These are phyloP conservation scores for Papilio helenus DNA, from an alignment of 1,140 invertebrate genomes.

Conservation along the genomic window DNA sequence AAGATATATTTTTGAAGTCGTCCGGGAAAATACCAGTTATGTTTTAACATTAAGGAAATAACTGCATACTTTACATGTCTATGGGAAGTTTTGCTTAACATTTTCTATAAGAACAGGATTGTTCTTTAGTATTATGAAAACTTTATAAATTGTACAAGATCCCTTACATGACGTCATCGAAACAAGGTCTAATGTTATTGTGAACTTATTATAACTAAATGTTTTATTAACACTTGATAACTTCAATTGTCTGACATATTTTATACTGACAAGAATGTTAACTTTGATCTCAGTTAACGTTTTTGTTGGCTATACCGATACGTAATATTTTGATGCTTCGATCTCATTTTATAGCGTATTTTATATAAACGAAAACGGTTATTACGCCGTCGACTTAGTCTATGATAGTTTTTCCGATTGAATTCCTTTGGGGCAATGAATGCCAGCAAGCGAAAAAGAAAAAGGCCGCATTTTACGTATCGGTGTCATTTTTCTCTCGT, in stretches of 20 bases:
- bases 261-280: neutral
- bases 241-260: neutral
- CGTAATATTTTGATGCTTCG: constrained; percentile 1
- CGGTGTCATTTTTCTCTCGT: constrained; percentile 29
- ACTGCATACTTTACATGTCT: neutral
- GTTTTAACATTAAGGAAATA: neutral
- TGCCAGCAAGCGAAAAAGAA: constrained; percentile 29
- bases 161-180: neutral
- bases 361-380: constrained; percentile 32
- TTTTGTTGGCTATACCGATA: neutral
- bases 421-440: constrained; percentile 34
- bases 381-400: constrained; percentile 25
- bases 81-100: neutral
- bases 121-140: neutral
- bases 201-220: neutral
- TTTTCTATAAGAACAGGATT: neutral
- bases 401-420: constrained; percentile 37
- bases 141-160: neutral
- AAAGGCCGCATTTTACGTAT: constrained; percentile 33
- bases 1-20: neutral
- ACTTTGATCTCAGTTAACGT: neutral
- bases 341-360: constrained; percentile 12
- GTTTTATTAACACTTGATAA: neutral
- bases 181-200: neutral
- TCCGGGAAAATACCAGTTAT: neutral